Evolutionary conservation across 2,888 invertebrate species (phyloP).

Genomic region (Drosophila prostipennis): DNA sequence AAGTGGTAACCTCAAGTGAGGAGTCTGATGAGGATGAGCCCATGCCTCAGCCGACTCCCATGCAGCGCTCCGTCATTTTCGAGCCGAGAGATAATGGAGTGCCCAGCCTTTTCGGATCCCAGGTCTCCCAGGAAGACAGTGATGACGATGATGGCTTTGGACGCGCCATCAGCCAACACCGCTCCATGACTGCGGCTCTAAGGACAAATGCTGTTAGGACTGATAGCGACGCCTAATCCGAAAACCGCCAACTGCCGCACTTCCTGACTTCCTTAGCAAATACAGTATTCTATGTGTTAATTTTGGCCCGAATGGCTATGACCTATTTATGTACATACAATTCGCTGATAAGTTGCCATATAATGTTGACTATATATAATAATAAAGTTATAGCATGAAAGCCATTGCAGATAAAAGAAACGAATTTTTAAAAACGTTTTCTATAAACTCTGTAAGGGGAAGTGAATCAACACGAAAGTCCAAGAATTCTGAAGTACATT

Average conservation of each 20-base stretch:
- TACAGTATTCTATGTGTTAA: slow-evolving; percentile 69
- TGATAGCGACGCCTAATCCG: slow-evolving; percentile 55
- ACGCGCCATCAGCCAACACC: slow-evolving; percentile 85
- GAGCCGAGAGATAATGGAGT: slow-evolving; percentile 22
- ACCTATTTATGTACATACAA: slow-evolving; percentile 23
- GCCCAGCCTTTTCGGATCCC: slow-evolving; percentile 70
- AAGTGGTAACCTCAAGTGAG: slow-evolving; percentile 52
- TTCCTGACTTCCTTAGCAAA: slow-evolving; percentile 63
- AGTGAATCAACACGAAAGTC: slow-evolving; percentile 9
- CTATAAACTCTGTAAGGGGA: neutral
- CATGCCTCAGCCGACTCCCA: slow-evolving; percentile 51
- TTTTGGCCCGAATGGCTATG: slow-evolving; percentile 31
- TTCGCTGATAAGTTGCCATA: slow-evolving; percentile 42
- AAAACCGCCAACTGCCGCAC: slow-evolving; percentile 27
- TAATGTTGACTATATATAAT: slow-evolving; percentile 27
- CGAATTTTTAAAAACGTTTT: neutral
- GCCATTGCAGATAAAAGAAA: slow-evolving; percentile 21
- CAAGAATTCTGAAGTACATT: neutral
- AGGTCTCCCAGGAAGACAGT: slow-evolving; percentile 64
- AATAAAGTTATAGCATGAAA: slow-evolving; percentile 26
- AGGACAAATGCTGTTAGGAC: slow-evolving; percentile 29
- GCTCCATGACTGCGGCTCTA: slow-evolving; percentile 83
- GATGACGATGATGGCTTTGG: slow-evolving; percentile 53
- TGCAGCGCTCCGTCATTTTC: slow-evolving; percentile 55
- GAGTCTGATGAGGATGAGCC: slow-evolving; percentile 45